These are phyloP conservation scores for Platycercus adscitus DNA, from an alignment of 2,113 vertebrate genomes.

Conservation along the genomic window DNA sequence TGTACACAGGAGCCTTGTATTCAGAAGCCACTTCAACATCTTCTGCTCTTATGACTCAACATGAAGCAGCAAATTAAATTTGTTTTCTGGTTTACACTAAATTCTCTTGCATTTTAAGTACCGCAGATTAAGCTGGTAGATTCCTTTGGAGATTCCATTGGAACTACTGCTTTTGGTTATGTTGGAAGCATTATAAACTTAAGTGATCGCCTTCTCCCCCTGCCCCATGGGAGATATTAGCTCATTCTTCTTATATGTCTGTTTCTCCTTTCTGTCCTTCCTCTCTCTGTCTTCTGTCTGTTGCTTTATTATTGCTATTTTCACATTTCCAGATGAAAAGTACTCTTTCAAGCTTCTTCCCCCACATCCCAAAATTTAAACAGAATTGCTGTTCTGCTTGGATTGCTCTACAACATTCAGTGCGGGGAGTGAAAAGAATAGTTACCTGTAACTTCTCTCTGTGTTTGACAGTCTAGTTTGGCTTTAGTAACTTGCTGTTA, in stretches of 20 bases:
- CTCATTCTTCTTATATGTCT: neutral
- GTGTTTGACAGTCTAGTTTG: neutral
- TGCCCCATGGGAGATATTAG: fast-evolving
- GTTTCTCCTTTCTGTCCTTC: neutral
- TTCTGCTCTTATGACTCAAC: neutral
- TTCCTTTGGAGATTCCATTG: neutral
- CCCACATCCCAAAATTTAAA: neutral
- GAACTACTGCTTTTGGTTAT: neutral
- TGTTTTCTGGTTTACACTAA: neutral
- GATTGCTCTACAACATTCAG: neutral
- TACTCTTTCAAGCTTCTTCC: neutral
- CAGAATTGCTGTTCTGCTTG: neutral
- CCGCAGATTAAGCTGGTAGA: neutral
- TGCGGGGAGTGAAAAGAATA: neutral
- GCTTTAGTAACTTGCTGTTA: slow-evolving; percentile 34
- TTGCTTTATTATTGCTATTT: neutral
- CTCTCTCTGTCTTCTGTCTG: neutral
- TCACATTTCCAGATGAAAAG: neutral
- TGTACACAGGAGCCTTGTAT: neutral
- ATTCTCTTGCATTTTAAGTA: neutral
- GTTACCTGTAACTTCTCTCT: neutral
- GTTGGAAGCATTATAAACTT: neutral
- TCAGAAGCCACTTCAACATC: neutral
- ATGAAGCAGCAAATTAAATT: neutral
- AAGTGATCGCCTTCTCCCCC: neutral